phyloP scores from a whole-genome alignment of 2,113 vertebrate genomes.

The Dolichallabes microphthalmus region DNA sequence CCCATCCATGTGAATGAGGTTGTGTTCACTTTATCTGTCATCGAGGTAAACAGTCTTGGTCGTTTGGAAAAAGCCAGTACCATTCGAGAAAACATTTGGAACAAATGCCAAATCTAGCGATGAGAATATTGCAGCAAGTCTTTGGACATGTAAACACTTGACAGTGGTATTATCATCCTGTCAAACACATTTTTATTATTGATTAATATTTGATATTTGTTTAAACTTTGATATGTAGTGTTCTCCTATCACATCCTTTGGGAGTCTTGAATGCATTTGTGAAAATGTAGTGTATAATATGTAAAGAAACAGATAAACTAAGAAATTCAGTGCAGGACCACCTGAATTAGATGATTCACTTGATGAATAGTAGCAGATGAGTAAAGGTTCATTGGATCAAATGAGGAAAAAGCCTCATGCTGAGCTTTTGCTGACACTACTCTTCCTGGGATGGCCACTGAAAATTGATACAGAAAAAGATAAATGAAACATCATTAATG shows the following conservation, averaged over 20 bases:
- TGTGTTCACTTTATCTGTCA: constrained; percentile 22
- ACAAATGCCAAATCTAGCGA: constrained; percentile 14
- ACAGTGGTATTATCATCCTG: neutral
- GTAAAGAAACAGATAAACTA: neutral
- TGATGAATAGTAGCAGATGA: neutral
- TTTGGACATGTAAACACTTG: constrained; percentile 15
- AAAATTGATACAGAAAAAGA: neutral
- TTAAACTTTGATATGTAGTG: constrained; percentile 21
- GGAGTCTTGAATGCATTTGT: neutral
- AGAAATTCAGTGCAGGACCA: neutral
- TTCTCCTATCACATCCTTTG: neutral
- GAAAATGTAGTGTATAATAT: constrained; percentile 4
- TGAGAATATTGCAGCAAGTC: constrained; percentile 8
- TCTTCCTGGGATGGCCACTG: neutral
- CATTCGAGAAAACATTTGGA: neutral
- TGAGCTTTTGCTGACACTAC: neutral
- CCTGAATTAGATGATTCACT: constrained; percentile 4
- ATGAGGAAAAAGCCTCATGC: neutral
- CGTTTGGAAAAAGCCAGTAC: constrained; percentile 26
- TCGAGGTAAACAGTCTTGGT: neutral
- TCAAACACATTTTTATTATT: neutral
- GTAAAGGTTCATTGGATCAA: neutral
- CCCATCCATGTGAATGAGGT: neutral
- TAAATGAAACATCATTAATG: neutral
- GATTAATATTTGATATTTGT: neutral